Conservation (phyloP, 1,140 invertebrate species). For the Tetramorium parvispinum region DNA sequence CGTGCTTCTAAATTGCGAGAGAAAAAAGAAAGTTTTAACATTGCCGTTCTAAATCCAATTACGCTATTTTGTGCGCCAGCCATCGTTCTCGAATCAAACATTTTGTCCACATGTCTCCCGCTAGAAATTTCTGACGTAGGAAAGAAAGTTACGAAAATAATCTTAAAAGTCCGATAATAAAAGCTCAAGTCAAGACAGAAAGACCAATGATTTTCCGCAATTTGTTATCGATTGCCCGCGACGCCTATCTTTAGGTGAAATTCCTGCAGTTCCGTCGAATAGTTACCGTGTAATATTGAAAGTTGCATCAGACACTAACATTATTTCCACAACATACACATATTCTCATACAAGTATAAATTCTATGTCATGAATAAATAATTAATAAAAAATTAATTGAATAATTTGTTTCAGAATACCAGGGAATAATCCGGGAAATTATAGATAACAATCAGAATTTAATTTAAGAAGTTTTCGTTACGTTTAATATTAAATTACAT, state of each 20-base stretch:
- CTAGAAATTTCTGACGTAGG: constrained; percentile 11
- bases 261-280: neutral
- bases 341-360: neutral
- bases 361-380: neutral
- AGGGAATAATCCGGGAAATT: neutral
- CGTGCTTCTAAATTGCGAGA: constrained; percentile 22
- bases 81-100: constrained; percentile 27
- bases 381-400: neutral
- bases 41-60: constrained; percentile 39
- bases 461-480: neutral
- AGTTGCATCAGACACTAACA: neutral
- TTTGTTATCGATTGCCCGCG: constrained; percentile 41
- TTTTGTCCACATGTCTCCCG: constrained; percentile 26
- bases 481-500: neutral
- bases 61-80: constrained; percentile 26
- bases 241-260: constrained; percentile 16
- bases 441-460: neutral
- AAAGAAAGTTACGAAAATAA: constrained; percentile 45
- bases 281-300: neutral
- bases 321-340: neutral
- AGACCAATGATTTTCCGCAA: constrained; percentile 44
- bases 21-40: constrained; percentile 21
- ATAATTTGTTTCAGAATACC: neutral
- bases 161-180: constrained; percentile 16
- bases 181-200: constrained; percentile 23